These are phyloP conservation scores for Eurytoma californica DNA, from an alignment of 2,888 invertebrate genomes.

Conservation along the genomic window DNA sequence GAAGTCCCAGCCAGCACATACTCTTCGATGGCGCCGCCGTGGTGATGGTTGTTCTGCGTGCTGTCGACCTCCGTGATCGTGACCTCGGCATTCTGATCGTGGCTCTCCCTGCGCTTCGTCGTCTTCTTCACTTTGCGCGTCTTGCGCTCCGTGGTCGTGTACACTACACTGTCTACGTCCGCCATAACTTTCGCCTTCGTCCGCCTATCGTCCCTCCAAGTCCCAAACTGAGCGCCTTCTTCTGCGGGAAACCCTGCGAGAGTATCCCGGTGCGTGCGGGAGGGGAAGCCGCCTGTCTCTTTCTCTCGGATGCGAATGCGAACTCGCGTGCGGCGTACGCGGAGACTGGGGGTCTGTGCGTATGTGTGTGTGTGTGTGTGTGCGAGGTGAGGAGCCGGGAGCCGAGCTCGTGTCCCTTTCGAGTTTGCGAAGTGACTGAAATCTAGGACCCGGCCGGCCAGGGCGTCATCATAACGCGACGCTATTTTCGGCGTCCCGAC, in stretches of 20 bases:
- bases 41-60: conserved; percentile 80
- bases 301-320: not conserved
- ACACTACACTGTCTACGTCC: conserved; percentile 93
- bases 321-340: not conserved
- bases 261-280: not conserved
- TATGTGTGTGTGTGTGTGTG: not conserved
- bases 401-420: conserved; percentile 66
- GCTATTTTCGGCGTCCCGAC: conserved; percentile 75
- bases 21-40: conserved; percentile 84
- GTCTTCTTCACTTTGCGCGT: conserved; percentile 94
- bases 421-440: conserved; percentile 75
- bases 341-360: not conserved
- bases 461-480: conserved; percentile 74
- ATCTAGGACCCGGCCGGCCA: conserved; percentile 73
- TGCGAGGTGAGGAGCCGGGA: not conserved
- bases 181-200: conserved; percentile 80
- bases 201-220: conserved; percentile 11
- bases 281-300: not conserved
- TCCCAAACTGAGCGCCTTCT: not conserved
- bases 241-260: not conserved
- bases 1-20: conserved; percentile 83
- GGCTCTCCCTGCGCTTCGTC: conserved; percentile 87
- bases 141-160: conserved; percentile 88
- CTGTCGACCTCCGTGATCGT: conserved; percentile 88
- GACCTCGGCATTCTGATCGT: conserved; percentile 83